Evolutionary conservation across 2,113 vertebrate genomes (phyloP), one percentile per base, ranked within the genome.

Genomic region (Tiliqua scincoides): DNA sequence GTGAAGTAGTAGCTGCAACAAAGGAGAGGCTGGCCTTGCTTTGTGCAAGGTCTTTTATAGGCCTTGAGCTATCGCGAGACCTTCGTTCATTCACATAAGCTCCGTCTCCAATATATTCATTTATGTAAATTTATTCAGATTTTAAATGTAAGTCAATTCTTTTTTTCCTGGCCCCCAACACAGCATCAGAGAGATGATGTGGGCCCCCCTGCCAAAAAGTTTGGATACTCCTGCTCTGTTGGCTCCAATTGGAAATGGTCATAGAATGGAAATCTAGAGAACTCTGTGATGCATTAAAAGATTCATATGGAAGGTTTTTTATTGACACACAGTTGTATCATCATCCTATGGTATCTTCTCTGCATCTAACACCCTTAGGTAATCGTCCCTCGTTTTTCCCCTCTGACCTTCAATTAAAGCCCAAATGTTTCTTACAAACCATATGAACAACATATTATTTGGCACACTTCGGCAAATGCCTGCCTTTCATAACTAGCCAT

Each of bases 401-500:
- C 11, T 61, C 43, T 91, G 73, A 12, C 6, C 72, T 54, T 88
- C 48, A 89, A 84, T 23, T 72, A 81, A 87, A 93, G 85, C 9
- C 63, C 77, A 52, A 48, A 67, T 72, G n/a, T 68, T 88, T 91
- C 81, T 67, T 70, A 63, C 37, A 73, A 0, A 70, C 74, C 88
- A 89, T 71, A 74, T 0, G 1, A 91, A 85, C n/a, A 30, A 73
- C 67, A 68, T 74, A 57, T 83, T 82, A 90, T 76, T 84, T 92
- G 91, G 90, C 91, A 93, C 82, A 94, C 86, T 68, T 79, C 88
- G 65, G 30, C 63, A 85, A 18, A 30, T n/a, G 85, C 68, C 81
- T 15, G 87, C 59, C 71, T 93, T 92, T 92, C 87, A 92, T 92
- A 43, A 68, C 87, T 93, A 91, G 72, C 32, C 37, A 92, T 94